phyloP scores from a whole-genome alignment of 1,140 invertebrate species.

The Elymnias hypermnestra region DNA sequence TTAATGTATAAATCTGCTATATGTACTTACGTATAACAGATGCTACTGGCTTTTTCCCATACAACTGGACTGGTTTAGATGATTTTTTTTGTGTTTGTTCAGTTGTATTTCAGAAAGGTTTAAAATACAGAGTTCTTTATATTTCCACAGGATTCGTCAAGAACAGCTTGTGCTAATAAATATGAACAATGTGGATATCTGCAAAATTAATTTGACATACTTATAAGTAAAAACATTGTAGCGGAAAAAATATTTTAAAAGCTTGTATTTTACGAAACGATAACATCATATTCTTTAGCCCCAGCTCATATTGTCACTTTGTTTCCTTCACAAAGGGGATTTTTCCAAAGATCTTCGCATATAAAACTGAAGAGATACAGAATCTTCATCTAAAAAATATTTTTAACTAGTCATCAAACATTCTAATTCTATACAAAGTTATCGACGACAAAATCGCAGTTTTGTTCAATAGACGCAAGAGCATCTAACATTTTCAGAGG shows the following conservation, averaged over 20 bases:
- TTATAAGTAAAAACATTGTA: background rate
- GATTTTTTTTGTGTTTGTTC: too few relatives aligned
- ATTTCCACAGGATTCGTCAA: too few relatives aligned
- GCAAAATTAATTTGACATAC: too few relatives aligned
- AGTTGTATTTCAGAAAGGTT: too few relatives aligned
- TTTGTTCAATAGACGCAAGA: constrained; percentile 3
- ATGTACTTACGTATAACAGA: too few relatives aligned
- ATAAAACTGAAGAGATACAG: constrained; percentile 3
- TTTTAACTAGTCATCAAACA: constrained; percentile 20
- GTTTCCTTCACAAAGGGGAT: background rate
- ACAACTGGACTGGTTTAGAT: too few relatives aligned
- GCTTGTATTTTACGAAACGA: background rate
- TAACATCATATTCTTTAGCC: background rate
- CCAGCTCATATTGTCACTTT: background rate
- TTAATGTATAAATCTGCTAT: too few relatives aligned
- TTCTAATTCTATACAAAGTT: constrained; percentile 1
- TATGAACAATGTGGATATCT: too few relatives aligned
- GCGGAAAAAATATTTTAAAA: background rate
- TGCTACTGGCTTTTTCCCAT: too few relatives aligned
- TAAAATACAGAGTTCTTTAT: too few relatives aligned
- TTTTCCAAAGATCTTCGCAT: constrained; percentile 1
- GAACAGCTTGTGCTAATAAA: too few relatives aligned
- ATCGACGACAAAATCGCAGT: background rate
- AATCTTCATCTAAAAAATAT: constrained; percentile 8
- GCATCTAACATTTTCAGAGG: constrained; percentile 6